phyloP scores from a whole-genome alignment of 2,113 vertebrate species.

The Carettochelys insculpta region DNA sequence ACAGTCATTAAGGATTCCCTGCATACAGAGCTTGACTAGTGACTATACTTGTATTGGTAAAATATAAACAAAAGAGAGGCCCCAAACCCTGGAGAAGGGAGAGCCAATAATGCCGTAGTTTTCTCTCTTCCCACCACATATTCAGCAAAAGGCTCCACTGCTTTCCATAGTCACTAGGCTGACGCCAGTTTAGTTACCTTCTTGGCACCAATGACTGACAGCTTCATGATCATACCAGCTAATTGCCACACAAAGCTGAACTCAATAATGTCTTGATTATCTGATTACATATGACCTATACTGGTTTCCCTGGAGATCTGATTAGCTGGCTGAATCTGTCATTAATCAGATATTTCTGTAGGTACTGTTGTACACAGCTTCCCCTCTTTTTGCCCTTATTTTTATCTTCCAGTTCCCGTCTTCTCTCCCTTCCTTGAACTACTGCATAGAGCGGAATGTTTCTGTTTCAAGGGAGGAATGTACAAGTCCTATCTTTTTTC shows the following conservation, averaged over 20 bases:
- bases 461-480: neutral
- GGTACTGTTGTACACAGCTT: neutral
- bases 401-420: neutral
- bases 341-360: neutral
- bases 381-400: neutral
- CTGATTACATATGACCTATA: neutral
- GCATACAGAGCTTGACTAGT: neutral
- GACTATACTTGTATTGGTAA: too few species aligned
- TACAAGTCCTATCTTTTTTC: neutral
- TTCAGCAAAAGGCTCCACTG: neutral
- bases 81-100: neutral
- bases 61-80: neutral
- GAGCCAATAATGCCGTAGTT: neutral
- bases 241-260: fast-evolving
- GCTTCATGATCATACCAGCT: neutral
- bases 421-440: neutral
- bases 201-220: neutral
- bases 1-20: neutral
- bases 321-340: neutral
- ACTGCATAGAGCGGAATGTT: neutral
- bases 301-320: neutral
- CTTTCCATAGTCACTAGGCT: neutral
- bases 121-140: neutral
- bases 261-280: neutral
- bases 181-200: neutral